Percentiles rank a stretch among this genome's conserved stretches.
Evolutionary conservation across 2,888 invertebrate genomes (phyloP).

Genomic region (Hecatera dysodea): DNA sequence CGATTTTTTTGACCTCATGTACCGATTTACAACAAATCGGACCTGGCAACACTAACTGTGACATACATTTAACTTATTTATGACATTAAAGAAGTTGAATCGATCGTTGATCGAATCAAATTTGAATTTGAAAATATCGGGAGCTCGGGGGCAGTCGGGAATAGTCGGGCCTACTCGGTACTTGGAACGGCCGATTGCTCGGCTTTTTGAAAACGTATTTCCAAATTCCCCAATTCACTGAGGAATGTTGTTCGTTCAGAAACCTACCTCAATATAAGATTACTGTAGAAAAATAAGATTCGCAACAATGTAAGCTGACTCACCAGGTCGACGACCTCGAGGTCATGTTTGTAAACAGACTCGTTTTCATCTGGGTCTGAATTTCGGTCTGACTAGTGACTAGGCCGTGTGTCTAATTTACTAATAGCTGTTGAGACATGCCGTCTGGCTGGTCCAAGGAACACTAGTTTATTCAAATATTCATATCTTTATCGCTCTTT

Average conservation of each 20-base stretch:
- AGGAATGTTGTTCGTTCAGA: neutral
- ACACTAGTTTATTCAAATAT: neutral
- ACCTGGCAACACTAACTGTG: too few relatives aligned
- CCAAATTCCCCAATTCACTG: neutral
- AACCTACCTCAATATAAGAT: constrained; percentile 33
- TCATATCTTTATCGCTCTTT: neutral
- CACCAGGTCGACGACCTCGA: constrained; percentile 60
- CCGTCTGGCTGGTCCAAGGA: neutral
- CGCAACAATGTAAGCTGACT: constrained; percentile 52
- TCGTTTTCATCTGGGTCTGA: constrained; percentile 47
- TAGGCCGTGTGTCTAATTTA: constrained; percentile 45
- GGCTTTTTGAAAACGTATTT: neutral
- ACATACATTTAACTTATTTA: too few relatives aligned
- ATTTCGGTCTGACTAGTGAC: constrained; percentile 44
- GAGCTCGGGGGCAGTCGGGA: neutral
- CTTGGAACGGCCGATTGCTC: neutral
- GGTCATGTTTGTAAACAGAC: constrained; percentile 64
- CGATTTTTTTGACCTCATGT: too few relatives aligned
- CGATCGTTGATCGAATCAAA: too few relatives aligned
- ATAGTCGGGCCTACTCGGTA: neutral
- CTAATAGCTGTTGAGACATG: constrained; percentile 37
- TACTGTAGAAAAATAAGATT: constrained; percentile 23
- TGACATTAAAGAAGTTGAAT: too few relatives aligned
- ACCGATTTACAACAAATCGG: too few relatives aligned
- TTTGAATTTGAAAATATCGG: neutral